phyloP scores from a whole-genome alignment of 37 sponge, comb jelly and placozoan species.

The Mnemiopsis leidyi region DNA sequence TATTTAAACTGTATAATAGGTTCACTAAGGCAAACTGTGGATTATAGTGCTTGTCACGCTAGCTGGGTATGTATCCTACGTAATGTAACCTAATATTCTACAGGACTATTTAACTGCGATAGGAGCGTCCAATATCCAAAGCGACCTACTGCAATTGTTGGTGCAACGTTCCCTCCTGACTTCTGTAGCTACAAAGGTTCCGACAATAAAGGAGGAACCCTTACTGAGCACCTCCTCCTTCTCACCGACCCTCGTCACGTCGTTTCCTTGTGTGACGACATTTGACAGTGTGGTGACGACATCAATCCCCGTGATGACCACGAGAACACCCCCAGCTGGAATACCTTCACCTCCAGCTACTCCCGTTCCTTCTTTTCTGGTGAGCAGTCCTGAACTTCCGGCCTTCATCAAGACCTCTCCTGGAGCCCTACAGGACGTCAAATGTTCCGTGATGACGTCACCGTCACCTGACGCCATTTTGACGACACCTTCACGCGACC shows the following conservation, averaged over 20 bases:
- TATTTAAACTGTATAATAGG: too few relatives aligned
- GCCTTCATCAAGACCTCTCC: constrained; percentile 30
- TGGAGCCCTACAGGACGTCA: too few relatives aligned
- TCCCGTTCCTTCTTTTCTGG: background rate
- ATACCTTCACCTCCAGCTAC: background rate
- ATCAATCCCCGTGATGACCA: background rate
- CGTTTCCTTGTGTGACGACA: background rate
- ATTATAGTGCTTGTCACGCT: background rate
- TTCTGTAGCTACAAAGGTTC: background rate
- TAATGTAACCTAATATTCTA: background rate
- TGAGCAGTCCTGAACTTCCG: background rate
- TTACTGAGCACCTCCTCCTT: background rate
- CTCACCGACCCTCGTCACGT: background rate
- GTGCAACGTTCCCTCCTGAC: background rate
- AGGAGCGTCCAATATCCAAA: background rate
- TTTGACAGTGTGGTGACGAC: background rate
- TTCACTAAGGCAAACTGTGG: too few relatives aligned
- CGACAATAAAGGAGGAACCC: background rate
- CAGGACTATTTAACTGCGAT: background rate
- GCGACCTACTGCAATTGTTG: background rate
- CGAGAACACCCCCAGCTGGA: background rate
- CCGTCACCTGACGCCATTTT: background rate
- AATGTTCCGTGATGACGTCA: background rate
- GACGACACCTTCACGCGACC: background rate
- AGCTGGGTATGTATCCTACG: too few relatives aligned